Evolutionary conservation across 2,888 invertebrate species (phyloP).

Genomic region (Lasioglossum leucozonium): DNA sequence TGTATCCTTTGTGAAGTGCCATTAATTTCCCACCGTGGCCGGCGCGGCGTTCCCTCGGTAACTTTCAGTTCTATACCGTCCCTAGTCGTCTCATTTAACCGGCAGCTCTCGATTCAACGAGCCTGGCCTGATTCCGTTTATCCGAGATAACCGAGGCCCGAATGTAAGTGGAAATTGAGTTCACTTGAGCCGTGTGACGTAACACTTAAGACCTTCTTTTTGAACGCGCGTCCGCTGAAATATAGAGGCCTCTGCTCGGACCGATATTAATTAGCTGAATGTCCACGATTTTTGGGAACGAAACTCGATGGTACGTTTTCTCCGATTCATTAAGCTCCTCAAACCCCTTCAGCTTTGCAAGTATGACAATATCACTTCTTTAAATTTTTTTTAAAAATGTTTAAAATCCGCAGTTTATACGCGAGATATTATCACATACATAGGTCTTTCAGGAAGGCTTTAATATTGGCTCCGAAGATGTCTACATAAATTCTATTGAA

Average conservation of each 20-base stretch:
- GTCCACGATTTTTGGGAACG: neutral
- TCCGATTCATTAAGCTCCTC: too few species aligned
- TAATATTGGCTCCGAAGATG: too few species aligned
- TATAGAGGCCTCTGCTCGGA: neutral
- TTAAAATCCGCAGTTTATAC: too few species aligned
- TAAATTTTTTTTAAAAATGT: too few species aligned
- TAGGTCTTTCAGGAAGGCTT: neutral
- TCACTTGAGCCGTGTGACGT: slow-evolving; percentile 42
- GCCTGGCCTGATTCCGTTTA: slow-evolving; percentile 63
- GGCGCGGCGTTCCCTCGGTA: slow-evolving; percentile 15
- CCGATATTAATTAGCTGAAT: slow-evolving; percentile 23
- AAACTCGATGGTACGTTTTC: neutral
- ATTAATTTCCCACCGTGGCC: slow-evolving; percentile 49
- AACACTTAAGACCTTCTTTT: slow-evolving; percentile 40
- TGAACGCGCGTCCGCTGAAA: neutral
- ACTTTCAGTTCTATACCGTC: slow-evolving; percentile 41
- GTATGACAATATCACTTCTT: too few species aligned
- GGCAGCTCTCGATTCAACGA: slow-evolving; percentile 54
- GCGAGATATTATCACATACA: neutral
- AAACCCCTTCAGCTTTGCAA: neutral
- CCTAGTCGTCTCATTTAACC: slow-evolving; percentile 57
- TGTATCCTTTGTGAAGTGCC: slow-evolving; percentile 38
- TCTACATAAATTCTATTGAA: neutral
- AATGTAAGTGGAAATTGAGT: slow-evolving; percentile 63
- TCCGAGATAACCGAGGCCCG: slow-evolving; percentile 46